Conservation (phyloP, 2,113 vertebrate species). For the Himantopus leucocephalus region DNA sequence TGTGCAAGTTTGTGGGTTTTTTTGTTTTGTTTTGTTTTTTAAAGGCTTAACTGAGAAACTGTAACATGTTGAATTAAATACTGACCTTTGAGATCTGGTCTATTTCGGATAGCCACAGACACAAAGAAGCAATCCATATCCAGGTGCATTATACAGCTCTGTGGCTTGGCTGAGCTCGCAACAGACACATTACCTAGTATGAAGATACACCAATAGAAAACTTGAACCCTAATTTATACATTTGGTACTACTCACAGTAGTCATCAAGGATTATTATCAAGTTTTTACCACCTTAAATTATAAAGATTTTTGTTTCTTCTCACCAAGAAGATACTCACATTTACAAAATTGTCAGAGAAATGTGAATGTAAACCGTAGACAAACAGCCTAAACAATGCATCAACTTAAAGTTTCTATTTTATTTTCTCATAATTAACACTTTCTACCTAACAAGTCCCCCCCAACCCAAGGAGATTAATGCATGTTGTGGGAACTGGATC, state of each 20-base stretch:
- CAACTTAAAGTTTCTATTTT: not conserved
- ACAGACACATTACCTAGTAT: slow-evolving; percentile 74
- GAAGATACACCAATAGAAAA: slow-evolving; percentile 70
- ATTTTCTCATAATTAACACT: not conserved
- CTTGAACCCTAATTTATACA: slow-evolving; percentile 63
- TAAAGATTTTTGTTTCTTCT: not conserved
- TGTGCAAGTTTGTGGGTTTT: not conserved
- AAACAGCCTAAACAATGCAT: not conserved
- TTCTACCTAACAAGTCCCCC: not conserved
- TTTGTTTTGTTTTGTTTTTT: not conserved
- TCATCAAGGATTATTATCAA: not conserved
- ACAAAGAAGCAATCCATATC: slow-evolving; percentile 99
- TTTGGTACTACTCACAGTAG: not conserved
- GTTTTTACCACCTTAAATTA: not conserved
- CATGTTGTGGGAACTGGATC: no score
- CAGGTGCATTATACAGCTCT: slow-evolving; percentile 93
- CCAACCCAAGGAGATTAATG: no score
- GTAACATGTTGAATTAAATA: slow-evolving; percentile 11
- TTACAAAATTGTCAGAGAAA: not conserved
- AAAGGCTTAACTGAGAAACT: not conserved
- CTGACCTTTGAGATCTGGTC: slow-evolving; percentile 92
- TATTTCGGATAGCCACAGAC: slow-evolving; percentile 92
- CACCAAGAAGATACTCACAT: not conserved
- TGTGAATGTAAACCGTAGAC: not conserved
- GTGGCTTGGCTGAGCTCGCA: slow-evolving; percentile 74